Conservation (phyloP, 2,888 invertebrate species). For the Boloria selene region DNA sequence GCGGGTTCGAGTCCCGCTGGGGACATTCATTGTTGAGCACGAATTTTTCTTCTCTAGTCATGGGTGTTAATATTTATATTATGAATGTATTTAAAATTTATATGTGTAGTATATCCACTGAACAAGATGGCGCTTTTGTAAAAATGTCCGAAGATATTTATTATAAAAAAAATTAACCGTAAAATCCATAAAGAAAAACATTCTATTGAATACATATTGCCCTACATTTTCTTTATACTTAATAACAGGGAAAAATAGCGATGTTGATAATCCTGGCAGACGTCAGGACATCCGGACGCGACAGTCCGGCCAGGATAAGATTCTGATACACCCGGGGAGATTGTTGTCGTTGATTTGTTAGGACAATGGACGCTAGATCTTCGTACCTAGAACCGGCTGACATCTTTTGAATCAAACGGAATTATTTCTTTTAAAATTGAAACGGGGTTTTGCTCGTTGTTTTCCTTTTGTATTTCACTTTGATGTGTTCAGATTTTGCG, state of each 20-base stretch:
- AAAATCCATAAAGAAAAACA: background rate
- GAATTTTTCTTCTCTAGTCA: too few species aligned
- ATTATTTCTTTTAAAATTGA: slow-evolving; percentile 41
- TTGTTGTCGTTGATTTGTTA: slow-evolving; percentile 68
- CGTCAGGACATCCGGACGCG: slow-evolving; percentile 63
- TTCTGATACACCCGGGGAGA: slow-evolving; percentile 54
- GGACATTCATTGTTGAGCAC: too few species aligned
- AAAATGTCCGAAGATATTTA: too few species aligned
- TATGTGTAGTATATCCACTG: too few species aligned
- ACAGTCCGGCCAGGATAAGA: slow-evolving; percentile 61
- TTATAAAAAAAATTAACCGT: background rate
- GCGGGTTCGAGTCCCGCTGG: too few species aligned
- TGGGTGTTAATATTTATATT: too few species aligned
- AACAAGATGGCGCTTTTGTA: too few species aligned
- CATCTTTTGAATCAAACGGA: slow-evolving; percentile 57
- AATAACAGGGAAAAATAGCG: slow-evolving; percentile 59
- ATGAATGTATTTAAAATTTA: too few species aligned
- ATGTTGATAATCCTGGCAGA: slow-evolving; percentile 71
- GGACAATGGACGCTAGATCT: slow-evolving; percentile 59
- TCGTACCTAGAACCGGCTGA: slow-evolving; percentile 55
- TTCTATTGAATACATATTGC: background rate
- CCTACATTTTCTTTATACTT: slow-evolving; percentile 40
- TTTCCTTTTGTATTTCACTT: slow-evolving; percentile 26
- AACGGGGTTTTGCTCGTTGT: slow-evolving; percentile 29
- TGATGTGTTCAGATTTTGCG: slow-evolving; percentile 6